Conservation (phyloP, 2,113 vertebrate species). For the Pycnonotus jocosus region DNA sequence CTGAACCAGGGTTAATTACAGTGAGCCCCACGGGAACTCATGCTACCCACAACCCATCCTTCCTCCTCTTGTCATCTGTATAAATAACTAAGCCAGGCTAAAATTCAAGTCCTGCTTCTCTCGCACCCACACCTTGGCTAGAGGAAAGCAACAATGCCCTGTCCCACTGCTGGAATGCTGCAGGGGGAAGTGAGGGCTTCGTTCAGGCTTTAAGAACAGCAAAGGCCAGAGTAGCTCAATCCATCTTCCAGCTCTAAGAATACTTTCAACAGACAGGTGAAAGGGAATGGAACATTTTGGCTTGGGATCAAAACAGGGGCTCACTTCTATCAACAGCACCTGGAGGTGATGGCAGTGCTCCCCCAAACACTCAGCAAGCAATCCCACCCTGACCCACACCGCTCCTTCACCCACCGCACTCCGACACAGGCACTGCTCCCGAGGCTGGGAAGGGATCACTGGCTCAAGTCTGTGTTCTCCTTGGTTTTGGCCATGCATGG, state of each 20-base stretch:
- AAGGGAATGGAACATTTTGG: neutral
- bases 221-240: neutral
- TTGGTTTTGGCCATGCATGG: neutral
- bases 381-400: neutral
- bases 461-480: neutral
- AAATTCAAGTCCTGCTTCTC: neutral
- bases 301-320: neutral
- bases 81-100: neutral
- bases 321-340: neutral
- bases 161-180: neutral
- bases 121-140: neutral
- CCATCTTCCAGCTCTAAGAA: neutral
- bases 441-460: fast-evolving
- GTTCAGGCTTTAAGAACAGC: fast-evolving
- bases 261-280: neutral
- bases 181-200: neutral
- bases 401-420: neutral
- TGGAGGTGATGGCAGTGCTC: neutral
- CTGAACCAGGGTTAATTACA: neutral
- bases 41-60: neutral
- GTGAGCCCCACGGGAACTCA: neutral
- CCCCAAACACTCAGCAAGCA: neutral
- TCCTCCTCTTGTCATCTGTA: neutral
- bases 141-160: fast-evolving
- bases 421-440: fast-evolving